A percentile compares a stretch with the other conserved stretches of the same genome.
Conservation (phyloP, 2,797 vertebrate genomes). For the Echeneis naucrates region DNA sequence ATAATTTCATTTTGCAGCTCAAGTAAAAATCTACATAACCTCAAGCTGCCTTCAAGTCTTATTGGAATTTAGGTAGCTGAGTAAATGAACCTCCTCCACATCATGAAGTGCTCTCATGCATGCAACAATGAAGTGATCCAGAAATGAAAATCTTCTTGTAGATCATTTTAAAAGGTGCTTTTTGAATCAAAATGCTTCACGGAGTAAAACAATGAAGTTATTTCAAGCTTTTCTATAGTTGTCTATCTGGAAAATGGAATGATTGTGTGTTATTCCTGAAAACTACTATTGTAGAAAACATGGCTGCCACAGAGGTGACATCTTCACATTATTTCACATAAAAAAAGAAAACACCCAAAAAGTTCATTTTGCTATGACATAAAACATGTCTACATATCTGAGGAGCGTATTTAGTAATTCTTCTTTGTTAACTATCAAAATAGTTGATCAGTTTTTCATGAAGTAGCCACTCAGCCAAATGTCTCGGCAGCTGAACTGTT, state of each 20-base stretch:
- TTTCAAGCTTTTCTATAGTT: not conserved
- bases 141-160: not conserved
- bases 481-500: not conserved
- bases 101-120: not conserved
- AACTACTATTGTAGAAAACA: not conserved
- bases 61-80: constrained; percentile 1
- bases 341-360: not conserved
- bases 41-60: constrained; percentile 1
- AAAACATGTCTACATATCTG: not conserved
- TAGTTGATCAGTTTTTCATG: not conserved
- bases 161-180: constrained; percentile 15
- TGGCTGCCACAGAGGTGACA: not conserved
- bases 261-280: not conserved
- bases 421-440: not conserved
- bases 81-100: constrained; percentile 9
- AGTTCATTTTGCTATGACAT: not conserved
- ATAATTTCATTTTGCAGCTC: not conserved
- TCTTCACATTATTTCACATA: not conserved
- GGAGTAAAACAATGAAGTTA: constrained; percentile 19
- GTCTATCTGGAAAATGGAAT: not conserved
- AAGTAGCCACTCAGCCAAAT: not conserved
- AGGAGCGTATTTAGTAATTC: not conserved
- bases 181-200: constrained; percentile 18
- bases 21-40: too few species aligned
- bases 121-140: not conserved